Conservation (phyloP, 2,113 vertebrate genomes). For the Harpagus bidentatus region DNA sequence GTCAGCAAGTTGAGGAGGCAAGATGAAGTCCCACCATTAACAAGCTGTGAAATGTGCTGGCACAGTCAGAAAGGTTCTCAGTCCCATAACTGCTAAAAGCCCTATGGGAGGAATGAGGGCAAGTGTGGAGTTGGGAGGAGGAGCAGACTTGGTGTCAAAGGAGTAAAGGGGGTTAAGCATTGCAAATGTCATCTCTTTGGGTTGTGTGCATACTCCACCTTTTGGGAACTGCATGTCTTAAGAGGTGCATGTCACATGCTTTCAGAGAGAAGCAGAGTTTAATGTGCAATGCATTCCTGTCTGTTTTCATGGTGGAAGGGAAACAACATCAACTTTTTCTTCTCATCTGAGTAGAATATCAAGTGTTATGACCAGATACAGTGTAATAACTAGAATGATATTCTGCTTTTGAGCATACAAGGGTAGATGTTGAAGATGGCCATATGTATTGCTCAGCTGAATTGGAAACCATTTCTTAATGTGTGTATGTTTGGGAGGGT, state of each 20-base stretch:
- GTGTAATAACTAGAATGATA: background rate
- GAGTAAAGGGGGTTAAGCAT: background rate
- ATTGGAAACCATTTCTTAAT: background rate
- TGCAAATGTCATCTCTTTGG: background rate
- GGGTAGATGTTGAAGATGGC: background rate
- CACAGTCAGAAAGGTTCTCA: background rate
- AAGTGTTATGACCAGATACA: background rate
- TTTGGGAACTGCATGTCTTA: background rate
- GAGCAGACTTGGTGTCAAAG: background rate
- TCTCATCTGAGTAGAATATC: background rate
- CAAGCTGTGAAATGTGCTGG: background rate
- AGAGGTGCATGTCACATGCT: background rate
- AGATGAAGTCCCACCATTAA: background rate
- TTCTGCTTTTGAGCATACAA: background rate
- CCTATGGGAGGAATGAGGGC: fast-evolving
- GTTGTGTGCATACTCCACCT: background rate
- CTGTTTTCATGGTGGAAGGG: background rate
- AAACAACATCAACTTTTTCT: background rate
- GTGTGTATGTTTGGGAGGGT: background rate
- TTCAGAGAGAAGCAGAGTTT: background rate
- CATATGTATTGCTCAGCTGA: background rate
- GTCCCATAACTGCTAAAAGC: background rate
- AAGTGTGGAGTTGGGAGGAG: background rate
- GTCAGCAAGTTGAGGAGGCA: background rate
- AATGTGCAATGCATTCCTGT: background rate